Conservation (phyloP, 2,888 invertebrate genomes). For the Balanococcus diminutus region DNA sequence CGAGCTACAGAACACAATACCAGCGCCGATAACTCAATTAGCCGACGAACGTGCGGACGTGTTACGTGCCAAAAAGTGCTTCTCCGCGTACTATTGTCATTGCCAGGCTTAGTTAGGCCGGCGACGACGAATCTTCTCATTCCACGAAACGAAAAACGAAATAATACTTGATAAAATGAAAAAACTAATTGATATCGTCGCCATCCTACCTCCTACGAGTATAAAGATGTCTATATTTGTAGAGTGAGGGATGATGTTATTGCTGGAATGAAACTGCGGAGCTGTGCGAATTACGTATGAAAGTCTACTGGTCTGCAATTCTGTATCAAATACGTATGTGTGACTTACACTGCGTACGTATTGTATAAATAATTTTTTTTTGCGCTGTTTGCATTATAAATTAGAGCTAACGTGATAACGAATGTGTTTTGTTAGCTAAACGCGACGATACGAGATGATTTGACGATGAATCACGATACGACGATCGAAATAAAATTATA, state of each 20-base stretch:
- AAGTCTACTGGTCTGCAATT: too few relatives aligned
- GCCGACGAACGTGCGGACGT: neutral
- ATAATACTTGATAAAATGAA: neutral
- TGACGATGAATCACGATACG: too few relatives aligned
- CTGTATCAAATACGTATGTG: neutral
- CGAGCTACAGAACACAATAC: neutral
- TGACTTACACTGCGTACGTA: neutral
- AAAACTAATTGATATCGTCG: neutral
- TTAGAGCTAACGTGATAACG: neutral
- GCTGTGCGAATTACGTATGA: too few relatives aligned
- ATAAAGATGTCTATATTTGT: neutral
- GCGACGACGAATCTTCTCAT: neutral
- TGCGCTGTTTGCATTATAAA: neutral
- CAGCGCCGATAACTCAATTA: slow-evolving; percentile 14
- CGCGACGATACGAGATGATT: too few relatives aligned
- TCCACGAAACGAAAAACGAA: neutral
- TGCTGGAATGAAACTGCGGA: neutral
- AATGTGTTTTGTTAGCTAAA: neutral
- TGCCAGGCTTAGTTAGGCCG: neutral
- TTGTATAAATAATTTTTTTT: neutral
- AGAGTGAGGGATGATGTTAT: too few relatives aligned
- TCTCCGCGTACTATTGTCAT: too few relatives aligned
- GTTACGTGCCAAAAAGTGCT: neutral
- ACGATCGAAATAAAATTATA: neutral
- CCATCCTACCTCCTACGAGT: neutral